Conservation (phyloP, 1,140 invertebrate species). For the Homarus americanus region DNA sequence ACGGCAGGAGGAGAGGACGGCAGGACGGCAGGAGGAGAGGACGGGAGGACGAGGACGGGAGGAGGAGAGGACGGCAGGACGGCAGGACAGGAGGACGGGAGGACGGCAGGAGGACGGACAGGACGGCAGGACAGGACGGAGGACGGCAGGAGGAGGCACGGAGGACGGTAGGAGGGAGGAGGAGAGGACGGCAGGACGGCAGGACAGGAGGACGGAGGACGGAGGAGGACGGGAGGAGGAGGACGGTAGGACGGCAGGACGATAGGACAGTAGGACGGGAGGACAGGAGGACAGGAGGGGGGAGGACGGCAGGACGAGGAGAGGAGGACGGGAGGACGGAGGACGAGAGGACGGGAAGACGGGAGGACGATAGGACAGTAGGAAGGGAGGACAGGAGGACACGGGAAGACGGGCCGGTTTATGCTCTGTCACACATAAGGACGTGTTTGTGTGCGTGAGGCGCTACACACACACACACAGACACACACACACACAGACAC, state of each 20-base stretch:
- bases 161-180: background rate
- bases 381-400: background rate
- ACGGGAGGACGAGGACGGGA: background rate
- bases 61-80: too few relatives aligned
- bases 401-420: background rate
- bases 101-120: background rate
- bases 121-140: background rate
- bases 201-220: background rate
- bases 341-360: too few relatives aligned
- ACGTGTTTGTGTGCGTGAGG: background rate
- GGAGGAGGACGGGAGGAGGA: too few relatives aligned
- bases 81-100: background rate
- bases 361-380: too few relatives aligned
- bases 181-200: background rate
- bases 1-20: too few relatives aligned
- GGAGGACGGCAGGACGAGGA: too few relatives aligned
- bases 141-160: too few relatives aligned
- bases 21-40: background rate
- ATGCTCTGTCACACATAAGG: background rate
- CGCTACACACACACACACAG: background rate
- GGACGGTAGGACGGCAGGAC: too few relatives aligned
- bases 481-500: too few relatives aligned
- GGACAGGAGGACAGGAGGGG: too few relatives aligned
- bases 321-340: too few relatives aligned
- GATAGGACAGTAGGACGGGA: too few relatives aligned